Base-by-base conservation (phyloP, 92 coral and sea anemone genomes). In the Parazoanthus atlanticus region DNA sequence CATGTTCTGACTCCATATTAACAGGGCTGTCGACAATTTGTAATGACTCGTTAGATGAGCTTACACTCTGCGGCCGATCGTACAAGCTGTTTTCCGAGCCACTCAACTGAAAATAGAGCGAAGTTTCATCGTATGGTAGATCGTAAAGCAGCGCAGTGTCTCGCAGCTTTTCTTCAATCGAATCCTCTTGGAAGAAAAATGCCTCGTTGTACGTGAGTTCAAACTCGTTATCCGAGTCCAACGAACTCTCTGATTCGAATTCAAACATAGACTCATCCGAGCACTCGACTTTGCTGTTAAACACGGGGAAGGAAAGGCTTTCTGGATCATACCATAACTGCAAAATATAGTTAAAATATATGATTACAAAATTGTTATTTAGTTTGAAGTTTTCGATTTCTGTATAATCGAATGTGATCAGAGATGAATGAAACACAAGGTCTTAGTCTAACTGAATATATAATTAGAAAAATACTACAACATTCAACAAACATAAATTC, bases 281-380 rank as follows among this genome's bases (percentile, higher is more conserved):
- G 64, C 78, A 84, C 47, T 95, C 96, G 90, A 95, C 92, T 79
- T 92, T 93, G 7, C 85, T 79, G 87, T 91, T 83, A 56, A 93
- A 93, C 79, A 89, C 87, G 15, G 94, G 85, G 82, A 91, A 93
- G 58, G 90, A 91, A 34, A 93, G 81, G 47, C 96, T 90, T 80
- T 95, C 98, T 28, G 94, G 89, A 73, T 95, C 98, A 49, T 91
- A 92, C 98, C 98, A 95, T 3, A 93, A 86, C 98, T 95, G 71
- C 66, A 88, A 93, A 89, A 32, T 54, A 61, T 15, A 56, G 70
- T 61, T 34, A 10, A 31, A 41, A 71, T 15, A 72, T 23, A 74
- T 23, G 2, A 41, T 79, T 79, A 64, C 8, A 88, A 78, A 58
- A 25, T 9, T 30, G 74, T n/a, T 70, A 7, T 49, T 32, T 70